Evolutionary conservation across 2,888 invertebrate genomes (phyloP).

Genomic region (Ophraella communa): DNA sequence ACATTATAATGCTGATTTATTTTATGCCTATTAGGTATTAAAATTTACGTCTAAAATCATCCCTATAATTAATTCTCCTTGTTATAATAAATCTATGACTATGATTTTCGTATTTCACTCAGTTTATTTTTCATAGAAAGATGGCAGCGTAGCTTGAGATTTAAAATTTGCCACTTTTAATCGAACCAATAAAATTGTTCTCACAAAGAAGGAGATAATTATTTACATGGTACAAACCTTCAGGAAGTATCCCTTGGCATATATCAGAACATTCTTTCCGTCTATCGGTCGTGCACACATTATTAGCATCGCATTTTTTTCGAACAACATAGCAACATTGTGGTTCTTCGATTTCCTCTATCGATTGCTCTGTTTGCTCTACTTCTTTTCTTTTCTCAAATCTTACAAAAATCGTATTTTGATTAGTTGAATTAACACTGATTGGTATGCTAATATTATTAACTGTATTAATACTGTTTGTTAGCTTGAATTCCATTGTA

Average conservation of each 20-base stretch:
- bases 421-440: constrained; percentile 21
- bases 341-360: background rate
- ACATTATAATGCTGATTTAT: too few relatives aligned
- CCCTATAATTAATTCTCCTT: too few relatives aligned
- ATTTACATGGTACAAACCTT: constrained; percentile 22
- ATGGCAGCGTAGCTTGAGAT: too few relatives aligned
- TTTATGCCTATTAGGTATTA: too few relatives aligned
- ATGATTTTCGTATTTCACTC: too few relatives aligned
- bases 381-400: background rate
- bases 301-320: constrained; percentile 1
- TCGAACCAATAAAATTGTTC: too few relatives aligned
- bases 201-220: too few relatives aligned
- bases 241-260: constrained; percentile 9
- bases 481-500: constrained; percentile 9
- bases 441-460: constrained; percentile 28
- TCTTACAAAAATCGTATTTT: constrained; percentile 15
- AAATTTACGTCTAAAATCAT: too few relatives aligned
- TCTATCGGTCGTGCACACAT: background rate
- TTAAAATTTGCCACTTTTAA: too few relatives aligned
- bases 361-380: background rate
- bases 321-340: constrained; percentile 17
- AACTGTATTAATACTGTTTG: constrained; percentile 21
- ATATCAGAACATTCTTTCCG: constrained; percentile 21
- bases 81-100: too few relatives aligned
- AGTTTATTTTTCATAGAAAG: too few relatives aligned